Percentiles rank a stretch among this genome's conserved stretches.
These are phyloP conservation scores for Drosophila atripex DNA, from an alignment of 2,888 invertebrate genomes.

Conservation along the genomic window DNA sequence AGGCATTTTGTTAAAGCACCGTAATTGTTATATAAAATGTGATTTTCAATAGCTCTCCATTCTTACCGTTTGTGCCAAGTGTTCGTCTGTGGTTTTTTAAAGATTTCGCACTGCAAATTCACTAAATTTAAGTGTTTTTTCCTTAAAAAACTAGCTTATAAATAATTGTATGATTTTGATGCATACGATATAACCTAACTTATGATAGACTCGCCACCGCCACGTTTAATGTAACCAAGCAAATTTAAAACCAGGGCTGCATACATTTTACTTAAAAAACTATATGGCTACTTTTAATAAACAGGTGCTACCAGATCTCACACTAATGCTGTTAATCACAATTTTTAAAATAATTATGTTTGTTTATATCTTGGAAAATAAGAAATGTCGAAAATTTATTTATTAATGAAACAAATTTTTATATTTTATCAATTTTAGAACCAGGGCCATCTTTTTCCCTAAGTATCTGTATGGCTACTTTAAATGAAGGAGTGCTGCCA, in stretches of 20 bases:
- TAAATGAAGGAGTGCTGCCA: no score
- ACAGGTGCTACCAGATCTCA: not conserved
- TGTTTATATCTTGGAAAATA: no score
- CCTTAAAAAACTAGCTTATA: slow-evolving; percentile 84
- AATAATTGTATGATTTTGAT: slow-evolving; percentile 84
- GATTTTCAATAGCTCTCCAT: slow-evolving; percentile 55
- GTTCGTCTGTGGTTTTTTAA: slow-evolving; percentile 82
- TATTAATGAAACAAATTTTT: no score
- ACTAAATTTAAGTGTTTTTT: slow-evolving; percentile 84
- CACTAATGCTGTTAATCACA: no score
- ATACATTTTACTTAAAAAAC: not conserved
- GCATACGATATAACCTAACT: slow-evolving; percentile 84
- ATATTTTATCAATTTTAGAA: no score
- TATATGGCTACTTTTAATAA: not conserved
- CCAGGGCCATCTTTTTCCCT: no score
- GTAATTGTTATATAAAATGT: slow-evolving; percentile 73
- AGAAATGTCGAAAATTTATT: no score
- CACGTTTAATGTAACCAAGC: slow-evolving; percentile 69
- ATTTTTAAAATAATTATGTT: no score
- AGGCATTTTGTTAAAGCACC: slow-evolving; percentile 61
- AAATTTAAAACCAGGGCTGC: slow-evolving; percentile 1
- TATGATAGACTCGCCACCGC: slow-evolving; percentile 82
- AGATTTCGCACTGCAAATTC: slow-evolving; percentile 84
- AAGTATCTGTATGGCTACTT: no score
- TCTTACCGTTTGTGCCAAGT: slow-evolving; percentile 84